Evolutionary conservation across 92 coral and sea anemone genomes (phyloP), one percentile per base, ranked within the genome.

Genomic region (Palythoa heliodiscus): DNA sequence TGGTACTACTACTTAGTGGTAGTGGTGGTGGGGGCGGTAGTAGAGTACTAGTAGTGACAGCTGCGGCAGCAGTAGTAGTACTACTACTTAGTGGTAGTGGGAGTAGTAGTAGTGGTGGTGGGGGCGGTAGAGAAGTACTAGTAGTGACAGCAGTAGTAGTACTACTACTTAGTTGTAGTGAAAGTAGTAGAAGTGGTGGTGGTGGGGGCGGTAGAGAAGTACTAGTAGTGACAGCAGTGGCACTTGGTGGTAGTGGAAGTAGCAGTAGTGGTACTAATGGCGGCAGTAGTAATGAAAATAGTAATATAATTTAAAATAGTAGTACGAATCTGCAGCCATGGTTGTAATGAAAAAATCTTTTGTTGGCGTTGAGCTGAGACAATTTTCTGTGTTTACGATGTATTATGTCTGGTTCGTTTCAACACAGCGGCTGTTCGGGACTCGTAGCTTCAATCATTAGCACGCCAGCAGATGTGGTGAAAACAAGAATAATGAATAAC

Each of bases 391-490:
- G 9, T 23, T 54, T 69, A 5, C 11, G 35, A 11, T 10, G 15
- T 29, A 76, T 8, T 4, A 73, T 43, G 4, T 7, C 15, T 19
- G 4, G 2, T 15, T 14, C 48, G n/a, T 73, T 13, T 22, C 23
- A 9, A 20, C 7, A 16, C 89, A 95, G 98, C 63, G 95, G 87
- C 35, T 93, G 96, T 75, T 87, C 95, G 29, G 99, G 99, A 19
- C 86, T 96, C 29, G 95, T 94, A 16, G 99, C 99, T 6, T 92
- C 99, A 0, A 93, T 91, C 25, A 94, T 96, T 43, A 95, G 99
- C 53, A 96, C 99, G 29, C 99, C 99, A 13, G 99, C 98, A 29
- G 99, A 96, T 48, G 99, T 96, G 24, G 92, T 96, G 15, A 96
- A 96, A 80, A 96, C 99, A 17, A 90, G 99, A 78, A 96, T 96